A percentile compares a stretch with the other conserved stretches of the same genome.
phyloP scores from a whole-genome alignment of 2,113 vertebrate genomes.

The Collichthys lucidus region DNA sequence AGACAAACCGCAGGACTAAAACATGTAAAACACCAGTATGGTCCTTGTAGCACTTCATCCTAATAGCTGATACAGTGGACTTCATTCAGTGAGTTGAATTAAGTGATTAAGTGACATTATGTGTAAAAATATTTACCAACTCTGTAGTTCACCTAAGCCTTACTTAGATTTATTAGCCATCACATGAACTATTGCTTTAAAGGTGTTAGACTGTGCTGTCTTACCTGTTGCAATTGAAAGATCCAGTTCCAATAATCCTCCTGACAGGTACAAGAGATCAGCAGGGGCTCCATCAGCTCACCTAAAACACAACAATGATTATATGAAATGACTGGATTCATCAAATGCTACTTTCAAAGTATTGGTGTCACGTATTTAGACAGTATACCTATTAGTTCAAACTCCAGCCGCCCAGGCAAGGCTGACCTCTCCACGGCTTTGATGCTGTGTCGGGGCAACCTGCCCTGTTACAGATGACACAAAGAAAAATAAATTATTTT shows the following conservation, averaged over 20 bases:
- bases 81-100: too few species aligned
- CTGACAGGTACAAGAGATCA: constrained; percentile 81
- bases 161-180: too few species aligned
- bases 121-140: too few species aligned
- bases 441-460: constrained; percentile 83
- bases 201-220: constrained; percentile 1
- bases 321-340: background rate
- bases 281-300: constrained; percentile 85
- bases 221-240: constrained; percentile 87
- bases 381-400: constrained; percentile 84
- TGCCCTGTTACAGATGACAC: constrained; percentile 77
- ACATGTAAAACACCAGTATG: too few species aligned
- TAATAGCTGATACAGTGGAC: too few species aligned
- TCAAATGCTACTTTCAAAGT: background rate
- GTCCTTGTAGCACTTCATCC: too few species aligned
- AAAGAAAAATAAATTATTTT: background rate
- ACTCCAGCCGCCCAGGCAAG: constrained; percentile 81
- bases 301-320: constrained; percentile 71
- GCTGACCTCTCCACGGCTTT: constrained; percentile 81
- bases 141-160: too few species aligned
- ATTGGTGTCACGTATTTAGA: background rate
- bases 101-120: too few species aligned
- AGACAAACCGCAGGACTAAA: background rate
- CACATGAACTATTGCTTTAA: too few species aligned
- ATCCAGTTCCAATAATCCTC: constrained; percentile 87